phyloP scores from a whole-genome alignment of 35 echinoderm and acorn worm species.

The Ptychodera flava region DNA sequence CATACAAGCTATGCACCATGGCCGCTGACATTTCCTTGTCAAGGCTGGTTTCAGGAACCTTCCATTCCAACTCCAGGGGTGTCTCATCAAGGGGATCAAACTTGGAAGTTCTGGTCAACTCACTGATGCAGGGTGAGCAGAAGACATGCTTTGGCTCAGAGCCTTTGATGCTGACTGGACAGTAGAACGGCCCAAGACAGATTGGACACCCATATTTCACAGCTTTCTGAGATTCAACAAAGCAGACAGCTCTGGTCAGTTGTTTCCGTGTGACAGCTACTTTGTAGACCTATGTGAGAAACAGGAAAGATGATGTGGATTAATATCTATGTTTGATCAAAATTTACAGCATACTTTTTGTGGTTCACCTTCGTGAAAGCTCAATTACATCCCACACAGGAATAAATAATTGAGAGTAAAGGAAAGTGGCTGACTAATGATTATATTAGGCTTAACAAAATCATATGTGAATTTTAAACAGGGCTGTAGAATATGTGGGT shows the following conservation, averaged over 20 bases:
- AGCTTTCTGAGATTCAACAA: constrained; percentile 43
- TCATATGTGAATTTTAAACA: too few relatives aligned
- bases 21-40: constrained; percentile 69
- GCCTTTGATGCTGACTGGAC: constrained; percentile 67
- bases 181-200: constrained; percentile 63
- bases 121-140: constrained; percentile 78
- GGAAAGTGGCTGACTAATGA: too few relatives aligned
- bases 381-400: too few relatives aligned
- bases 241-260: constrained; percentile 41
- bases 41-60: constrained; percentile 41
- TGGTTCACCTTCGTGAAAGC: too few relatives aligned
- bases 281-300: constrained; percentile 36
- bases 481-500: too few relatives aligned
- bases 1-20: constrained; percentile 52
- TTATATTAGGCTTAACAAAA: too few relatives aligned
- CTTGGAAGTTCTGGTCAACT: constrained; percentile 86
- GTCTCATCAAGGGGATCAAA: constrained; percentile 87
- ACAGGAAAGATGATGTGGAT: too few relatives aligned
- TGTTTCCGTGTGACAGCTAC: constrained; percentile 46
- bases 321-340: too few relatives aligned
- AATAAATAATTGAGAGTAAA: too few relatives aligned
- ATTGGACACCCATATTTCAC: constrained; percentile 76
- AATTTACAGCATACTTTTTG: too few relatives aligned
- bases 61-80: constrained; percentile 74
- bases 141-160: constrained; percentile 94